A percentile compares a stretch with the other conserved stretches of the same genome.
Evolutionary conservation across 1,140 invertebrate species (phyloP).

Genomic region (Atta cephalotes): DNA sequence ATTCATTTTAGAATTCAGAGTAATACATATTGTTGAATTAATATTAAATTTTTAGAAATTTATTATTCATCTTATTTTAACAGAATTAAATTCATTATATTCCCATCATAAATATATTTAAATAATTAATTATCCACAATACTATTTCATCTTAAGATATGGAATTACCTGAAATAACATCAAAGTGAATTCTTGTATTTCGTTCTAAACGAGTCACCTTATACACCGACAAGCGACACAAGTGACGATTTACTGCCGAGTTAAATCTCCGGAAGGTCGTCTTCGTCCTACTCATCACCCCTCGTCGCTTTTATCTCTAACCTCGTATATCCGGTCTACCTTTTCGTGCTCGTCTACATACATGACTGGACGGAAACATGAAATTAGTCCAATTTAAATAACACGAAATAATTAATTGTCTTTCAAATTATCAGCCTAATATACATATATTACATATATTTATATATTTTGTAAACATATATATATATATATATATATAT

Average conservation of each 20-base stretch:
- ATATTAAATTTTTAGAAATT: background rate
- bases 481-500: too few relatives aligned
- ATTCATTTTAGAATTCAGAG: background rate
- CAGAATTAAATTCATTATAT: background rate
- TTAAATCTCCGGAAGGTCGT: constrained; percentile 74
- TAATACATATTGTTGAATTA: background rate
- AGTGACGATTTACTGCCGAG: constrained; percentile 63
- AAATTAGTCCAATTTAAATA: constrained; percentile 63
- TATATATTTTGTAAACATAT: too few relatives aligned
- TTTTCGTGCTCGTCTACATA: constrained; percentile 21
- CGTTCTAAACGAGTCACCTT: constrained; percentile 24
- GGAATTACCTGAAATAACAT: background rate
- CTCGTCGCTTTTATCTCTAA: constrained; percentile 63
- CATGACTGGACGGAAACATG: constrained; percentile 34
- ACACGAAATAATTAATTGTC: background rate
- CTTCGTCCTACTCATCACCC: constrained; percentile 70
- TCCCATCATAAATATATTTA: background rate
- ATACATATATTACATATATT: background rate
- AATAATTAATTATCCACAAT: background rate
- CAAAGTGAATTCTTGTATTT: constrained; percentile 25
- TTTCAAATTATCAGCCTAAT: background rate
- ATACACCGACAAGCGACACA: constrained; percentile 40
- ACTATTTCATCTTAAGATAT: constrained; percentile 21
- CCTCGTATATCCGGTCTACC: constrained; percentile 49
- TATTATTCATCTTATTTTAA: background rate